A percentile compares a stretch with the other conserved stretches of the same genome.
Evolutionary conservation across 2,888 invertebrate species (phyloP).

Genomic region (Odontocerum albicorne): DNA sequence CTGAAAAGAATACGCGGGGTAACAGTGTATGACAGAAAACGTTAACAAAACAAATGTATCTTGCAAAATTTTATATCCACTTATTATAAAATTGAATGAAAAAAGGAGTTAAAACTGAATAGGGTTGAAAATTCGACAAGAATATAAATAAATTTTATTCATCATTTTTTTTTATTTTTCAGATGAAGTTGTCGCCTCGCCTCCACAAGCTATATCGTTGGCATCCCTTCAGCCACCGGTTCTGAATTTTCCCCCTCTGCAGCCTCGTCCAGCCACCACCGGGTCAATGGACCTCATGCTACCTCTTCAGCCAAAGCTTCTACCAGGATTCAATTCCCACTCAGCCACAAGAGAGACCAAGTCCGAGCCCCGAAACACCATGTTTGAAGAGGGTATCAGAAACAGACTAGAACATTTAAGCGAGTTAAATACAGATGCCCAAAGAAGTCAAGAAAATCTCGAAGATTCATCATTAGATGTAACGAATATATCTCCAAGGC

Average conservation of each 20-base stretch:
- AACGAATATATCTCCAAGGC: too few relatives aligned
- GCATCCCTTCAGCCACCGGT: conserved; percentile 58
- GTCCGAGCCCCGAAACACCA: conserved; percentile 30
- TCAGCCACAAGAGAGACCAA: conserved; percentile 41
- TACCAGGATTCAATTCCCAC: conserved; percentile 59
- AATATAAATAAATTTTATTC: background rate
- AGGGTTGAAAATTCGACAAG: too few relatives aligned
- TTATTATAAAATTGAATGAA: too few relatives aligned
- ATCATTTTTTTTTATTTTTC: conserved; percentile 34
- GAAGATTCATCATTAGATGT: too few relatives aligned
- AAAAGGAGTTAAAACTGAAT: too few relatives aligned
- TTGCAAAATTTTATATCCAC: too few relatives aligned
- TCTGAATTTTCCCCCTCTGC: conserved; percentile 61
- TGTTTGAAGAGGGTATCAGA: conserved; percentile 28
- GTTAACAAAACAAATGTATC: too few relatives aligned
- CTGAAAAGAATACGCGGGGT: too few relatives aligned
- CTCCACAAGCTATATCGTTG: conserved; percentile 54
- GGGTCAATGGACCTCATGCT: conserved; percentile 69
- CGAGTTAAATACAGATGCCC: conserved; percentile 20
- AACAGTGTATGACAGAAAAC: too few relatives aligned
- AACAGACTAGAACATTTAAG: conserved; percentile 29
- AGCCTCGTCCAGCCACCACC: conserved; percentile 71
- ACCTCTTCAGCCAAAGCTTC: conserved; percentile 71
- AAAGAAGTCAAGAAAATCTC: background rate
- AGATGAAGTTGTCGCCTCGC: conserved; percentile 61